Conservation (phyloP, 2,888 invertebrate genomes). For the Deroplatys truncata region DNA sequence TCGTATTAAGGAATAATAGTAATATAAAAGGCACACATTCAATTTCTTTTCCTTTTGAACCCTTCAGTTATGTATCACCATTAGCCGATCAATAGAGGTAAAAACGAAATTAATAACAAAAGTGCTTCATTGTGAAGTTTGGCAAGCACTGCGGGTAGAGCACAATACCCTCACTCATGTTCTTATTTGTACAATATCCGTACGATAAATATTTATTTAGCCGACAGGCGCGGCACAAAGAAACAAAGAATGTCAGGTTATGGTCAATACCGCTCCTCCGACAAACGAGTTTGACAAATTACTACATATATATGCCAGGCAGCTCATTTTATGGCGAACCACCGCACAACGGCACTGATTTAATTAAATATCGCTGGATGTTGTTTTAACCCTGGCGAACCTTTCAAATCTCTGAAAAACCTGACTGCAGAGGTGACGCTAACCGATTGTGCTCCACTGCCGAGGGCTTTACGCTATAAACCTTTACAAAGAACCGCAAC, state of each 20-base stretch:
- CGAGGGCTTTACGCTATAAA: background rate
- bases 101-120: background rate
- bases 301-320: background rate
- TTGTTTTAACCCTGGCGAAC: background rate
- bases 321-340: background rate
- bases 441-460: background rate
- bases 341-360: background rate
- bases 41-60: too few relatives aligned
- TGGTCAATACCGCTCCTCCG: background rate
- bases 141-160: too few relatives aligned
- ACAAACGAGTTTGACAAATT: background rate
- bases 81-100: background rate
- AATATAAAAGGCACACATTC: too few relatives aligned
- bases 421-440: background rate
- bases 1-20: too few relatives aligned
- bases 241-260: background rate
- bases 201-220: background rate
- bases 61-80: background rate
- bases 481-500: constrained; percentile 10
- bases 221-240: background rate
- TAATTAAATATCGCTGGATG: background rate
- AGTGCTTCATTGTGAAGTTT: background rate
- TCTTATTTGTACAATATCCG: background rate
- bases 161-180: background rate
- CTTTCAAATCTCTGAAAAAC: background rate